Evolutionary conservation across 2,888 invertebrate genomes (phyloP), one percentile per base, ranked within the genome.

Genomic region (Atherix ibis): DNA sequence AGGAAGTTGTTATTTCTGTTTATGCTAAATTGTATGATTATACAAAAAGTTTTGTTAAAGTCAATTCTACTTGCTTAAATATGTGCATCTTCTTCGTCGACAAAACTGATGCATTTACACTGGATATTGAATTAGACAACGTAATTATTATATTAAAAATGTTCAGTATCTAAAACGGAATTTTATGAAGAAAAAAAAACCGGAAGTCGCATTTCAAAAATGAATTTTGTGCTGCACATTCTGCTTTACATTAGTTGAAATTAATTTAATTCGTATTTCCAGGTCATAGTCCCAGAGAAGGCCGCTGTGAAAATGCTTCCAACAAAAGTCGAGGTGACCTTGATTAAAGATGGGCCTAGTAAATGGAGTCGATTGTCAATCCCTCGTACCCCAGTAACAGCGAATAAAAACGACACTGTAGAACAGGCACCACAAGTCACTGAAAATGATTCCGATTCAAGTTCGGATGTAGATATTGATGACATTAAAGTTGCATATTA

Each of bases 11-110:
- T 39, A 72, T 95, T 31, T 80, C 91, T 24, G 71, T 95, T 28
- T 97, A 87, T 62, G 84, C 87, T 2, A 95, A 95, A 64, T 76
- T 83, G 46, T 84, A 89, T 52, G 73, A 85, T 46, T 88, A 91
- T 8, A 67, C 68, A 13, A 55, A 68, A 37, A 85, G 87, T 40
- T 63, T 54, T 35, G 67, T 98, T 2, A 76, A 83, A 63, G 62
- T 87, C 15, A 95, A 88, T 62, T 84, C 87, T 10, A 76, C 95
- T 29, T 70, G 81, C 18, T 63, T 91, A 25, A 71, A 74, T 43
- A 70, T 80, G 2, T 68, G 73, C 49, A 57, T 94, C 29, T 68
- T 76, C 25, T 92, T 91, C 52, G 78, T 82, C 2, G 76, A 79
- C 48, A 77, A 84, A 49, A 64, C 65, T 4, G 70, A 76, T 58